Evolutionary conservation across 2,113 vertebrate species (phyloP).

Genomic region (Epinephelus fuscoguttatus): DNA sequence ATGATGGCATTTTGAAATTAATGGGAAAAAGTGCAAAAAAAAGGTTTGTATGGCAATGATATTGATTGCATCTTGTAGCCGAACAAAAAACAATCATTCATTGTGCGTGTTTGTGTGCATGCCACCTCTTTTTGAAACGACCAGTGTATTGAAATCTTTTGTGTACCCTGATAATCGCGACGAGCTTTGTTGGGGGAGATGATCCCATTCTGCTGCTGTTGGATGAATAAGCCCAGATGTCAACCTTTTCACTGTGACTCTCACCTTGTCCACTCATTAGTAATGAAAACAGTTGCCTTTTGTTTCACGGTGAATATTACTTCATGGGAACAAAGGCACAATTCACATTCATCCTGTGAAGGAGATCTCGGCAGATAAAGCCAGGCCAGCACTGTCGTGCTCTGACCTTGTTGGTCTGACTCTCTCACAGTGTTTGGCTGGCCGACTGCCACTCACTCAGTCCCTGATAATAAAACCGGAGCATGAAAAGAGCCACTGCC

Average conservation of each 20-base stretch:
- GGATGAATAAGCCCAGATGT: slow-evolving; percentile 96
- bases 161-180: slow-evolving; percentile 93
- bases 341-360: slow-evolving; percentile 86
- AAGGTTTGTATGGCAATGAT: slow-evolving; percentile 10
- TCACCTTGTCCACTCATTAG: slow-evolving; percentile 94
- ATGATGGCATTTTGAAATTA: neutral
- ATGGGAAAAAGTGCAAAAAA: neutral
- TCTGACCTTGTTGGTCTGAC: slow-evolving; percentile 63
- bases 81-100: slow-evolving; percentile 5
- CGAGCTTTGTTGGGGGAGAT: slow-evolving; percentile 94
- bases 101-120: slow-evolving; percentile 62
- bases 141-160: slow-evolving; percentile 93
- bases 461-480: neutral
- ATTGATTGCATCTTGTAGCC: slow-evolving; percentile 29
- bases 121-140: slow-evolving; percentile 91
- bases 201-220: slow-evolving; percentile 94
- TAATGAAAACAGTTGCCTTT: slow-evolving; percentile 95
- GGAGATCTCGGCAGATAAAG: slow-evolving; percentile 89
- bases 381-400: slow-evolving; percentile 85
- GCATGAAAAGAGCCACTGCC: slow-evolving; percentile 9
- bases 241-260: slow-evolving; percentile 95
- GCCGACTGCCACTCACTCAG: slow-evolving; percentile 15
- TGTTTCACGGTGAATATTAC: slow-evolving; percentile 95
- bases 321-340: slow-evolving; percentile 91
- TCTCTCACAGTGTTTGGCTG: slow-evolving; percentile 12